Percentiles rank a stretch among this genome's conserved stretches.
These are phyloP conservation scores for Agrenia bidenticulata DNA, from an alignment of 2,888 invertebrate genomes.

Conservation along the genomic window DNA sequence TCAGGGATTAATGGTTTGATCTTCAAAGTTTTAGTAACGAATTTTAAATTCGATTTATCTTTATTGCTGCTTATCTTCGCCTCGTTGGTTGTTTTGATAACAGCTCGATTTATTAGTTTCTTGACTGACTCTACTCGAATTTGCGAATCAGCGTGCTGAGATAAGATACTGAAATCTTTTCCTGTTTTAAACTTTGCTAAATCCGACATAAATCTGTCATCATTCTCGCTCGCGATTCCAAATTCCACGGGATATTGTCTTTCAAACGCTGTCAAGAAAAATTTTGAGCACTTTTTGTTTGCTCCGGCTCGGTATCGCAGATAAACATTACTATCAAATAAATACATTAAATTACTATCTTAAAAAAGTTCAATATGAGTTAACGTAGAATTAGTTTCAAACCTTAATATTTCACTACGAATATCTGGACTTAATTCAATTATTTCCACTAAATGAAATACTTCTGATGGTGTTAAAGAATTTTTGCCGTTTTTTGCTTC, in stretches of 20 bases:
- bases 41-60: not conserved
- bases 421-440: constrained; percentile 38
- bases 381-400: not conserved
- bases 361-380: not conserved
- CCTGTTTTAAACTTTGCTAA: constrained; percentile 37
- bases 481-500: not conserved
- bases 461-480: constrained; percentile 7
- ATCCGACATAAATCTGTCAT: constrained; percentile 53
- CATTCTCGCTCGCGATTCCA: constrained; percentile 66
- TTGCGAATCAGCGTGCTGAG: constrained; percentile 70
- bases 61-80: not conserved
- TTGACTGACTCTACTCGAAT: constrained; percentile 69
- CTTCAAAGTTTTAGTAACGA: constrained; percentile 21
- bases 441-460: constrained; percentile 30
- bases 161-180: constrained; percentile 66
- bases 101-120: constrained; percentile 63
- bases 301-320: constrained; percentile 17
- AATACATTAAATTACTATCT: not conserved
- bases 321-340: constrained; percentile 24
- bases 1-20: constrained; percentile 54
- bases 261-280: constrained; percentile 66
- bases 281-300: constrained; percentile 60
- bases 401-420: constrained; percentile 46
- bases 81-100: constrained; percentile 40
- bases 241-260: constrained; percentile 70